Evolutionary conservation across 1,140 invertebrate genomes (phyloP).

Genomic region (Drosophila sp.): DNA sequence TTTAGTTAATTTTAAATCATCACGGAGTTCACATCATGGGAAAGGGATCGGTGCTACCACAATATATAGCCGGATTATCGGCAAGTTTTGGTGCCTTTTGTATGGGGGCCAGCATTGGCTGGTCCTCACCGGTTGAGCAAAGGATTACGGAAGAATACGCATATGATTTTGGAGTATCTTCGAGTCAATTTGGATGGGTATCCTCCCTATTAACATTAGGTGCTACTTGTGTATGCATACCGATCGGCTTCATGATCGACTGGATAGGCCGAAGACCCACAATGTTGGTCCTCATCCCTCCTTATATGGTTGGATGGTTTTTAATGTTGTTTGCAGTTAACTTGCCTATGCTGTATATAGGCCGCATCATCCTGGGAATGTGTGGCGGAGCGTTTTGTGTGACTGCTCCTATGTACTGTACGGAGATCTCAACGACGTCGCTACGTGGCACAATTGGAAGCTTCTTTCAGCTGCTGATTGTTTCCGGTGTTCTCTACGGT

Average conservation of each 20-base stretch:
- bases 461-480: slow-evolving; percentile 88
- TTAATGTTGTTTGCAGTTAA: slow-evolving; percentile 86
- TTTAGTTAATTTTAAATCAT: slow-evolving; percentile 33
- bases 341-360: slow-evolving; percentile 86
- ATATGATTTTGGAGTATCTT: slow-evolving; percentile 77
- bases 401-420: slow-evolving; percentile 88
- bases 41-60: slow-evolving; percentile 57
- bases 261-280: slow-evolving; percentile 87
- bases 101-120: slow-evolving; percentile 87
- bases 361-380: slow-evolving; percentile 89
- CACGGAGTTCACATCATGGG: slow-evolving; percentile 39
- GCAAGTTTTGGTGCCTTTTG: slow-evolving; percentile 86
- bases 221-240: slow-evolving; percentile 86
- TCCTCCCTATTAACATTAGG: slow-evolving; percentile 67
- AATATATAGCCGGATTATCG: slow-evolving; percentile 74
- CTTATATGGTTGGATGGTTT: slow-evolving; percentile 88
- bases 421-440: slow-evolving; percentile 88
- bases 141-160: slow-evolving; percentile 77
- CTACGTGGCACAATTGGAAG: slow-evolving; percentile 89
- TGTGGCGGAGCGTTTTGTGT: slow-evolving; percentile 89
- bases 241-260: slow-evolving; percentile 87
- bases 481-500: slow-evolving; percentile 86
- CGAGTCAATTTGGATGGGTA: slow-evolving; percentile 61
- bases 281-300: slow-evolving; percentile 86
- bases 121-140: slow-evolving; percentile 87